phyloP scores from a whole-genome alignment of 2,888 invertebrate genomes.

The Disparrhopalites patrizii region DNA sequence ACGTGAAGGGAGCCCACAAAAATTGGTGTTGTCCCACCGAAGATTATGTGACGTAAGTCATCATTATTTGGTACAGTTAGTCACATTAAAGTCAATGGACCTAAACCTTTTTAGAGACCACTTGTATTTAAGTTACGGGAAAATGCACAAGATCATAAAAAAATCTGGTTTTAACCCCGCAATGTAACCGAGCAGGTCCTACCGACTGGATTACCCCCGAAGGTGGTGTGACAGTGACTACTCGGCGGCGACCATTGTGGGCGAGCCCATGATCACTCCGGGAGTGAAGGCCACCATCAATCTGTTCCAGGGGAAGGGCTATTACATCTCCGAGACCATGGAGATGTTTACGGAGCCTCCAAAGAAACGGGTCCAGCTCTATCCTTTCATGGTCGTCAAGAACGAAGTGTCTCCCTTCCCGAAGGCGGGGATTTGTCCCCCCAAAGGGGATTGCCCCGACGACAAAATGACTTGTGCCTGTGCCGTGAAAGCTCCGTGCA shows the following conservation, averaged over 20 bases:
- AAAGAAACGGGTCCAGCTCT: constrained; percentile 10
- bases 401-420: background rate
- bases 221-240: constrained; percentile 2
- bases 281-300: background rate
- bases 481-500: background rate
- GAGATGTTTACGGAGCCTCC: constrained; percentile 3
- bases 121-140: no score
- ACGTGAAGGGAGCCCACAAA: background rate
- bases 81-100: no score
- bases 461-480: background rate
- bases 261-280: background rate
- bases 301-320: constrained; percentile 10
- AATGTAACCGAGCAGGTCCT: background rate
- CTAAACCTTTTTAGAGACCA: no score
- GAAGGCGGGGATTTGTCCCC: constrained; percentile 1
- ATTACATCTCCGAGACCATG: constrained; percentile 21
- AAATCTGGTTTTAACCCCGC: background rate
- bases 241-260: background rate
- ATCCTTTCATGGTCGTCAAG: background rate
- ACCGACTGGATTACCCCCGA: constrained; percentile 2
- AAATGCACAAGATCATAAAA: background rate
- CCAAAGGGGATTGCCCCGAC: constrained; percentile 4
- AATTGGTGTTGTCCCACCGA: constrained; percentile 4
- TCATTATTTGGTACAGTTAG: background rate
- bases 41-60: constrained; percentile 12